Conservation (phyloP, 2,797 vertebrate genomes). For the Tokudaia tokunoshimensis region DNA sequence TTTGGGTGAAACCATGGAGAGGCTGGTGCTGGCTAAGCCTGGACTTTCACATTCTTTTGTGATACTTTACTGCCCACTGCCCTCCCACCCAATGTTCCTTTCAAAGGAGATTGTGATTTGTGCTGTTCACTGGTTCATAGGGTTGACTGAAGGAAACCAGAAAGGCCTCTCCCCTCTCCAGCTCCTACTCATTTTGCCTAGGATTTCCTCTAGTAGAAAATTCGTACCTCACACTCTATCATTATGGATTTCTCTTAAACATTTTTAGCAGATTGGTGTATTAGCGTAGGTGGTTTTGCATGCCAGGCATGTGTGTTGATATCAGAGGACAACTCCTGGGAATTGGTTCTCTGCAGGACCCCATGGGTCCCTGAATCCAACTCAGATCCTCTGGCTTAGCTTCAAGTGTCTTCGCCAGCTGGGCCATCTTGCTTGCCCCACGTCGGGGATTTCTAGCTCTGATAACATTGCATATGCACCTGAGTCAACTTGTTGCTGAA, state of each 20-base stretch:
- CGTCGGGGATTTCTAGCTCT: not conserved
- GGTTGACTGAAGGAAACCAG: not conserved
- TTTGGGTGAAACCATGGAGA: constrained; percentile 65
- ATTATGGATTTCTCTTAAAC: not conserved
- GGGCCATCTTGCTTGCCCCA: not conserved
- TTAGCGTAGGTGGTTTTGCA: not conserved
- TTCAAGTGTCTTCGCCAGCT: not conserved
- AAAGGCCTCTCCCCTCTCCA: not conserved
- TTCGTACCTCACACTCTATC: not conserved
- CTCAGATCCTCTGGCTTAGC: not conserved
- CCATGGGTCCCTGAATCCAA: not conserved
- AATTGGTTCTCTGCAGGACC: not conserved
- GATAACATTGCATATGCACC: not conserved
- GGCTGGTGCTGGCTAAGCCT: constrained; percentile 47
- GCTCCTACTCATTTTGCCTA: not conserved
- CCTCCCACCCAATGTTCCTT: not conserved
- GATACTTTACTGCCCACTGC: not conserved
- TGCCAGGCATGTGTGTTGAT: not conserved
- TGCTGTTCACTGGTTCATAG: not conserved
- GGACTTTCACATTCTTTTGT: constrained; percentile 58
- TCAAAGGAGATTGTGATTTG: not conserved
- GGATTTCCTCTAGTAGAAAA: constrained; percentile 46
- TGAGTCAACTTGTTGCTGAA: not conserved
- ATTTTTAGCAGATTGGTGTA: not conserved
- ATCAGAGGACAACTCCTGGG: not conserved